Evolutionary conservation across 2,113 vertebrate species (phyloP).

Genomic region (Dasyurus viverrinus): DNA sequence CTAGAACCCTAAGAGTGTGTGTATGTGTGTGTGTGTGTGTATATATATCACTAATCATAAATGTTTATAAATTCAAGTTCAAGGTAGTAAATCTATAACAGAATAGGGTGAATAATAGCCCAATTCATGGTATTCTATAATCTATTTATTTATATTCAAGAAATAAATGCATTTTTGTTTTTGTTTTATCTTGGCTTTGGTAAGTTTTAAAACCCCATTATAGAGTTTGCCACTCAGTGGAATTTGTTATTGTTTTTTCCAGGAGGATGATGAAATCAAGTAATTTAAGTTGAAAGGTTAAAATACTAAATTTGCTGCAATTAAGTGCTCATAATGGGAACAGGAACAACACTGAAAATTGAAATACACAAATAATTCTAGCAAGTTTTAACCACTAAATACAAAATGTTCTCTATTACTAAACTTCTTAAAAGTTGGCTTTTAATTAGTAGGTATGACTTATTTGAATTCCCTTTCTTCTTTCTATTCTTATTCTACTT

Average conservation of each 20-base stretch:
- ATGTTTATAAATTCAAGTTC: conserved; percentile 75
- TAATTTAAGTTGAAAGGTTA: conserved; percentile 47
- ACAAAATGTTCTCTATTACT: conserved; percentile 3
- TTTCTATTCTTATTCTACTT: conserved; percentile 1
- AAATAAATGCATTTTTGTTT: conserved; percentile 46
- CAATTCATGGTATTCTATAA: conserved; percentile 71
- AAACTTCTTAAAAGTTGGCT: neutral
- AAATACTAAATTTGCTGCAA: conserved; percentile 34
- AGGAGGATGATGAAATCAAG: conserved; percentile 36
- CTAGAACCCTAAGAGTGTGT: neutral
- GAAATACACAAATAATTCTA: conserved; percentile 5
- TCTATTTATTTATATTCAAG: conserved; percentile 64
- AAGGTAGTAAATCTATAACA: conserved; percentile 78
- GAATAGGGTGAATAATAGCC: conserved; percentile 69
- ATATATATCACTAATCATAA: conserved; percentile 55
- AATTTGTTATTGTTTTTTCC: conserved; percentile 39
- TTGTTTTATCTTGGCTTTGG: conserved; percentile 22
- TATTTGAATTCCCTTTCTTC: neutral
- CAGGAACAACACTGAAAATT: neutral
- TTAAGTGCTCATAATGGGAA: neutral
- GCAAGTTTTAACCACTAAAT: too few species aligned
- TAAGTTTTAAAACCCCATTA: conserved; percentile 51
- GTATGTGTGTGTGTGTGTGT: too few species aligned
- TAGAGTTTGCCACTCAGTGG: conserved; percentile 56
- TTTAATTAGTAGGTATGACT: neutral